Evolutionary conservation across 2,797 vertebrate genomes (phyloP).

Genomic region (Falco biarmicus): DNA sequence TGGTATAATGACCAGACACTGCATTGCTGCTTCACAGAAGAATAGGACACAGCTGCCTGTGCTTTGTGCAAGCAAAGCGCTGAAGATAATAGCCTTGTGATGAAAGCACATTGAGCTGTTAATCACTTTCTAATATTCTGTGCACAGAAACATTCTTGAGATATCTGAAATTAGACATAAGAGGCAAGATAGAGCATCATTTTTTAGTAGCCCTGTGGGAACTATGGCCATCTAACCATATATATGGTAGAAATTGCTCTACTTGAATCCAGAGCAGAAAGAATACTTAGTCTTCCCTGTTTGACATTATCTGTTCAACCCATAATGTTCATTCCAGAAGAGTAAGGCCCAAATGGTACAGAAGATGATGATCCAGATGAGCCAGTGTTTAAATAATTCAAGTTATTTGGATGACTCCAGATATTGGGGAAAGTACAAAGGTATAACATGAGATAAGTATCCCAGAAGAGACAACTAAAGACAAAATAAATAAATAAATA

Average conservation of each 20-base stretch:
- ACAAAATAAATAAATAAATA: background rate
- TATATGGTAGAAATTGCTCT: background rate
- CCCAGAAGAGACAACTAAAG: background rate
- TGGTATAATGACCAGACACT: slow-evolving; percentile 28
- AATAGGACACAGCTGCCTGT: slow-evolving; percentile 54
- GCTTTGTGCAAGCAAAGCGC: slow-evolving; percentile 44
- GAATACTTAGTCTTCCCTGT: background rate
- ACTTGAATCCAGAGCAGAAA: background rate
- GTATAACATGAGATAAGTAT: background rate
- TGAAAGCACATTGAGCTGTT: slow-evolving; percentile 43
- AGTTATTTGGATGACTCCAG: background rate
- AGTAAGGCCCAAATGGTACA: background rate
- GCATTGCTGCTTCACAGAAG: slow-evolving; percentile 29
- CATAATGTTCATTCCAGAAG: background rate
- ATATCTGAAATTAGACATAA: slow-evolving; percentile 24
- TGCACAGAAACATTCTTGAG: slow-evolving; percentile 40
- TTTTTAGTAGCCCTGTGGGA: background rate
- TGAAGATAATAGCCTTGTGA: slow-evolving; percentile 59
- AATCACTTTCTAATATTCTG: slow-evolving; percentile 57
- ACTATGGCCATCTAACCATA: background rate
- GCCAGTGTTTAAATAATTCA: background rate
- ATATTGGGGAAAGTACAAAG: background rate
- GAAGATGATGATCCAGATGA: background rate
- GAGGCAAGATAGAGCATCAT: background rate
- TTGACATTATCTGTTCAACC: background rate